phyloP scores from a whole-genome alignment of 2,797 vertebrate genomes.

The Astyanax mexicanus region DNA sequence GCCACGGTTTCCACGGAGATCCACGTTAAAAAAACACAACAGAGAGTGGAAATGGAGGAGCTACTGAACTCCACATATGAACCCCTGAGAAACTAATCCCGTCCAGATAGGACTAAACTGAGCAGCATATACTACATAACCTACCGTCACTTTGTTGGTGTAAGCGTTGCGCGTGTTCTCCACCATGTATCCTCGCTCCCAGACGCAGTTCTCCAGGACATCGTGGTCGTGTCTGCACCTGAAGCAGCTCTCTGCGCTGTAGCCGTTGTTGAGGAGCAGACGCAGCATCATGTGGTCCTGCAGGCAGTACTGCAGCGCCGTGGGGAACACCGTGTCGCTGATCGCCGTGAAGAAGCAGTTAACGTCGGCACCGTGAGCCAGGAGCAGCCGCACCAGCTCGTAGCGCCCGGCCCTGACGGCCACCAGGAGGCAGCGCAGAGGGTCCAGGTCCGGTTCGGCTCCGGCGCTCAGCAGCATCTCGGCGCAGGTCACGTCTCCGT shows the following conservation, averaged over 20 bases:
- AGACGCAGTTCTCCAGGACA: slow-evolving; percentile 63
- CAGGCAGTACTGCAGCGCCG: slow-evolving; percentile 87
- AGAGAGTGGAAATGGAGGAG: too few species aligned
- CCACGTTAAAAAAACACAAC: too few species aligned
- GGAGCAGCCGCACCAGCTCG: slow-evolving; percentile 83
- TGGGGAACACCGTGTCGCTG: slow-evolving; percentile 85
- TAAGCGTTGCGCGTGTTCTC: slow-evolving; percentile 53
- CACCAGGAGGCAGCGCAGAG: slow-evolving; percentile 84
- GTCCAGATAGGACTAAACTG: too few species aligned
- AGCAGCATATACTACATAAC: too few species aligned
- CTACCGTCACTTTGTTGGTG: slow-evolving; percentile 66
- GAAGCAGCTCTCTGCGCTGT: slow-evolving; percentile 85
- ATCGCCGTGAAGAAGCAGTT: slow-evolving; percentile 87
- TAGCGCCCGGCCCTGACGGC: slow-evolving; percentile 82
- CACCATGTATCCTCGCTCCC: slow-evolving; percentile 63
- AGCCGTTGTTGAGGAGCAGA: slow-evolving; percentile 86
- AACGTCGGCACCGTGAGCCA: slow-evolving; percentile 83
- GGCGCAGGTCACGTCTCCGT: slow-evolving; percentile 82
- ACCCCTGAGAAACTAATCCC: too few species aligned
- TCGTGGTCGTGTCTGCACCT: slow-evolving; percentile 81
- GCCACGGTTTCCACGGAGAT: too few species aligned
- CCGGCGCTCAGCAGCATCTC: slow-evolving; percentile 82
- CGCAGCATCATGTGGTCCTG: slow-evolving; percentile 84
- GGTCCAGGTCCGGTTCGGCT: slow-evolving; percentile 83
- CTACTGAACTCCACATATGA: too few species aligned